phyloP scores from a whole-genome alignment of 2,797 vertebrate species.

The Chloroceryle amazona region DNA sequence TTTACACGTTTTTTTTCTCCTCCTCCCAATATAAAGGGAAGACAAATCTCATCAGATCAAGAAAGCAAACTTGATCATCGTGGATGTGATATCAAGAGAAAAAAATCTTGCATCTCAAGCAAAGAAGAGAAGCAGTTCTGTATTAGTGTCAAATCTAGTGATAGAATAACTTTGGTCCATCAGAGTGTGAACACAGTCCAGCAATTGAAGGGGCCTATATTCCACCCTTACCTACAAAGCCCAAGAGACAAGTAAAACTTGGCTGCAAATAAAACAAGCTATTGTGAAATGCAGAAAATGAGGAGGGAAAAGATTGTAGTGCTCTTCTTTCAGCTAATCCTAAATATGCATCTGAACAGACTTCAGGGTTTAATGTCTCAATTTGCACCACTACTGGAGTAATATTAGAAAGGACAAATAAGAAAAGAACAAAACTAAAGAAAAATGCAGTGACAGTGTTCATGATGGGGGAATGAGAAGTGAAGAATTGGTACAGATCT shows the following conservation, averaged over 20 bases:
- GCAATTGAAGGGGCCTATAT: background rate
- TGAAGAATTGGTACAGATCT: background rate
- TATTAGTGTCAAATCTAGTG: background rate
- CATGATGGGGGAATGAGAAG: background rate
- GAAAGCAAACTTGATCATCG: background rate
- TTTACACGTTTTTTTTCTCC: background rate
- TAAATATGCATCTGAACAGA: background rate
- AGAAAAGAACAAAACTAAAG: background rate
- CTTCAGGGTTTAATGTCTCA: background rate
- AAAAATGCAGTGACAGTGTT: background rate
- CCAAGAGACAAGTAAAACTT: background rate
- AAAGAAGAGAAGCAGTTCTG: background rate
- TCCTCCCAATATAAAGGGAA: background rate
- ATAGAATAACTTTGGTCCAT: background rate
- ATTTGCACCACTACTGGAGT: background rate
- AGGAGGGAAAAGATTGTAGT: background rate
- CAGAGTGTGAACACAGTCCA: background rate
- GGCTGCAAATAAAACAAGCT: background rate
- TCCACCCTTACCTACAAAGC: background rate
- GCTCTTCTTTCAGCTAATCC: background rate
- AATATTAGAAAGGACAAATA: background rate
- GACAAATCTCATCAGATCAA: background rate
- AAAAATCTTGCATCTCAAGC: accelerated
- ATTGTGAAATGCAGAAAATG: background rate
- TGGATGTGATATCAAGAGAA: background rate